These are phyloP conservation scores for Phoeniculus purpureus DNA, from an alignment of 2,797 vertebrate species.

Conservation along the genomic window DNA sequence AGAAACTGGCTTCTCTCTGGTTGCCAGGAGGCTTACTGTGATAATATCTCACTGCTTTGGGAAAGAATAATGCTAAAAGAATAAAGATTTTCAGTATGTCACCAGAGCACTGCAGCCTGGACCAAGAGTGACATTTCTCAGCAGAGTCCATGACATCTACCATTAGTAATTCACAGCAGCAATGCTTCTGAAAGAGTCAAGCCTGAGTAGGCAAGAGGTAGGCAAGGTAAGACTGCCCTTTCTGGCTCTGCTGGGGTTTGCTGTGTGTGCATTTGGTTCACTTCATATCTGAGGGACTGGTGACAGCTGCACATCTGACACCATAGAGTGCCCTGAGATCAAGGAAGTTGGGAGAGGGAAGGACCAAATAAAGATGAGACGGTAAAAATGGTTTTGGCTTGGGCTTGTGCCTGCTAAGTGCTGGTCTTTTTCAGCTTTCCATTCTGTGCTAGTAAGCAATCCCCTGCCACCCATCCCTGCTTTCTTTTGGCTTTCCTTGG, in stretches of 20 bases:
- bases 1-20: not conserved
- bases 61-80: not conserved
- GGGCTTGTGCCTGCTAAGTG: not conserved
- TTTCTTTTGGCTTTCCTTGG: not conserved
- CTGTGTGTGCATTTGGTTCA: not conserved
- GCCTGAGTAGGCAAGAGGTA: not conserved
- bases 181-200: not conserved
- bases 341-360: not conserved
- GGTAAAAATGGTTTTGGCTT: not conserved
- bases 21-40: not conserved
- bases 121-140: not conserved
- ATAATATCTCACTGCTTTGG: not conserved
- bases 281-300: not conserved
- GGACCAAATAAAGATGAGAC: not conserved
- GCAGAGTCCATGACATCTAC: not conserved
- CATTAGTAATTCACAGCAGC: conserved; percentile 16
- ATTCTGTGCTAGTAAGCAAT: not conserved
- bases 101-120: not conserved
- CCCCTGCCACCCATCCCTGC: too few relatives aligned
- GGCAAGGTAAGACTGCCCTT: not conserved
- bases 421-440: not conserved
- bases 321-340: not conserved
- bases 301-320: not conserved
- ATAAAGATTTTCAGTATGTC: not conserved
- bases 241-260: not conserved